Evolutionary conservation across 1,140 invertebrate species (phyloP).

Genomic region (Choristoneura fumiferana): DNA sequence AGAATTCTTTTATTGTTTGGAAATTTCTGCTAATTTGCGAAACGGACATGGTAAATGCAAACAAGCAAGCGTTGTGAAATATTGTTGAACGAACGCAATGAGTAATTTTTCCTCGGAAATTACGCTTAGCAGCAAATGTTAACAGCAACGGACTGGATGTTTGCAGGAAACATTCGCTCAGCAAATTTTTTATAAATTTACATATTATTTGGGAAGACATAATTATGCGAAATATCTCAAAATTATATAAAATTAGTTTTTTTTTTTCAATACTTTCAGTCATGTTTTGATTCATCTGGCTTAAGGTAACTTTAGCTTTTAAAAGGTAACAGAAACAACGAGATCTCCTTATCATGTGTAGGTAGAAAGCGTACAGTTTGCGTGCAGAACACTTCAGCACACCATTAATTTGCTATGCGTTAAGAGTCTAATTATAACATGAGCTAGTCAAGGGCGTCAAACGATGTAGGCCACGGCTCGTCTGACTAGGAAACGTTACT

Average conservation of each 20-base stretch:
- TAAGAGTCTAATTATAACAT: conserved; percentile 7
- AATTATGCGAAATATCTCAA: not conserved
- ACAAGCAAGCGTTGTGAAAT: no score
- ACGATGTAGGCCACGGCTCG: not conserved
- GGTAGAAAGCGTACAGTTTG: not conserved
- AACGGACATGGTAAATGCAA: no score
- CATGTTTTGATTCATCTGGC: not conserved
- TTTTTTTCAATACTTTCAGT: not conserved
- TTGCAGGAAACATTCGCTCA: no score
- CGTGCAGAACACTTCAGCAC: conserved; percentile 13
- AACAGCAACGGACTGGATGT: no score
- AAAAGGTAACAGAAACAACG: not conserved
- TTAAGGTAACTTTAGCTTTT: conserved; percentile 1
- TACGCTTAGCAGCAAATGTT: no score
- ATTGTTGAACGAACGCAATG: no score
- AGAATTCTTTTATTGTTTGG: no score
- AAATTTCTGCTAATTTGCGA: no score
- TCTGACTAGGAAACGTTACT: conserved; percentile 5
- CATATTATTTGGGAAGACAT: no score
- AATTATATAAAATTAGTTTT: conserved; percentile 11
- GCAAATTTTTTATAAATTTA: no score
- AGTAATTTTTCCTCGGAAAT: no score
- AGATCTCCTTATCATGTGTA: not conserved
- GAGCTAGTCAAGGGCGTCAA: conserved; percentile 13
- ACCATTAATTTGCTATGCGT: conserved; percentile 11